These are phyloP conservation scores for Atrichornis clamosus DNA, from an alignment of 2,113 vertebrate species.

Conservation along the genomic window DNA sequence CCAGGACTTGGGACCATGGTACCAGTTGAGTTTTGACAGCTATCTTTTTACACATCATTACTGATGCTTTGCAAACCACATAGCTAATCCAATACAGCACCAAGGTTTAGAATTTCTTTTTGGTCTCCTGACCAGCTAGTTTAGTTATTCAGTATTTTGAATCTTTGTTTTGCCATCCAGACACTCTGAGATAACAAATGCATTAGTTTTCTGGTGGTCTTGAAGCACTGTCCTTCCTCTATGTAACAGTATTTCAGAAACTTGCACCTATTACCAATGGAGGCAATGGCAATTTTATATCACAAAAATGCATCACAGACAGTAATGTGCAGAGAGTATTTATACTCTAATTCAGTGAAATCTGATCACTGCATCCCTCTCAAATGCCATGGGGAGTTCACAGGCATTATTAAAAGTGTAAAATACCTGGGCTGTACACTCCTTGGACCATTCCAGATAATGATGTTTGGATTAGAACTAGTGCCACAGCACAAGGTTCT, in stretches of 20 bases:
- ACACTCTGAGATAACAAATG: neutral
- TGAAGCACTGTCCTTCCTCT: neutral
- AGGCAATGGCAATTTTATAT: neutral
- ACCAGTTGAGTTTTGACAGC: neutral
- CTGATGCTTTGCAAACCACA: neutral
- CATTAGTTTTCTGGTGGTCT: neutral
- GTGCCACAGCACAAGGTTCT: neutral
- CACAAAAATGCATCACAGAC: neutral
- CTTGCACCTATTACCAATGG: accelerated
- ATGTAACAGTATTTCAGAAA: neutral
- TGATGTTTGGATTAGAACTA: neutral
- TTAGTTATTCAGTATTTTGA: neutral
- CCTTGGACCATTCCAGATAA: neutral
- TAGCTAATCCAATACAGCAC: neutral
- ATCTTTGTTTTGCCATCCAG: neutral
- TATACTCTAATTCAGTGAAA: neutral
- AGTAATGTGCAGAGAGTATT: neutral
- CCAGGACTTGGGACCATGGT: neutral
- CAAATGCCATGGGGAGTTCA: neutral
- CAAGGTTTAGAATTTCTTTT: neutral
- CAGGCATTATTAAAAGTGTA: neutral
- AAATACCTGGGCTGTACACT: neutral
- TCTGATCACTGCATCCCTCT: accelerated
- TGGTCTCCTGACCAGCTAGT: neutral
- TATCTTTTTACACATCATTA: neutral